Conservation (phyloP, 2,113 vertebrate species). For the Syngnathoides biaculeatus region DNA sequence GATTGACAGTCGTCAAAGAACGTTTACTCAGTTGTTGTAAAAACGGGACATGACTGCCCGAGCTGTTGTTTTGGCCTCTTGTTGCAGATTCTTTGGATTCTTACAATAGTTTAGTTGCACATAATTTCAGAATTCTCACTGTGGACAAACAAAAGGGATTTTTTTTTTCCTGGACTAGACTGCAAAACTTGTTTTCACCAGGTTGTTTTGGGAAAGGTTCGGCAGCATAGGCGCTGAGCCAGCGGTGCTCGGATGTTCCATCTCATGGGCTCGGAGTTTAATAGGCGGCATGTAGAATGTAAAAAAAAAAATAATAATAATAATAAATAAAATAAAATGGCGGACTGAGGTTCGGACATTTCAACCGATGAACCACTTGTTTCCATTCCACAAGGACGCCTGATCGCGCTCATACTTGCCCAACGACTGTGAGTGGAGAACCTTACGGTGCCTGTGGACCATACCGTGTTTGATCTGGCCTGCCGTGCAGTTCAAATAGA, state of each 20-base stretch:
- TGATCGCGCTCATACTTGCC: background rate
- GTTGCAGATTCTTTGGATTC: constrained; percentile 55
- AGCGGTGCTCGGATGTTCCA: background rate
- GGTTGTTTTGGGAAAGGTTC: constrained; percentile 30
- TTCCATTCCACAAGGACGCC: constrained; percentile 22
- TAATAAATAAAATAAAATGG: no score
- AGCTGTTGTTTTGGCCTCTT: constrained; percentile 9
- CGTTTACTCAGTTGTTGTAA: background rate
- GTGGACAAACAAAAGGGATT: constrained; percentile 9
- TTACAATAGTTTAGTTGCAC: constrained; percentile 58
- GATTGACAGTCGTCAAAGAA: background rate
- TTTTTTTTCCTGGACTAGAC: constrained; percentile 49
- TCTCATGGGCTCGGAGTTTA: background rate
- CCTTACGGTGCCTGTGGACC: background rate
- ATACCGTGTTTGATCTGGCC: background rate
- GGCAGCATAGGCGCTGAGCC: background rate
- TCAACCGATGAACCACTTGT: constrained; percentile 29
- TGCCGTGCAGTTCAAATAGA: background rate
- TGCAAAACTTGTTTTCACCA: constrained; percentile 25
- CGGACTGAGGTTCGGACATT: constrained; percentile 29
- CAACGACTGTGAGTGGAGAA: background rate
- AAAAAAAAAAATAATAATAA: no score
- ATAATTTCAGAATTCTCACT: constrained; percentile 49
- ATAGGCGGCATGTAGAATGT: constrained; percentile 44
- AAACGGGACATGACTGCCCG: constrained; percentile 7